Evolutionary conservation across 2,113 vertebrate genomes (phyloP).

Genomic region (Phalacrocorax aristotelis): DNA sequence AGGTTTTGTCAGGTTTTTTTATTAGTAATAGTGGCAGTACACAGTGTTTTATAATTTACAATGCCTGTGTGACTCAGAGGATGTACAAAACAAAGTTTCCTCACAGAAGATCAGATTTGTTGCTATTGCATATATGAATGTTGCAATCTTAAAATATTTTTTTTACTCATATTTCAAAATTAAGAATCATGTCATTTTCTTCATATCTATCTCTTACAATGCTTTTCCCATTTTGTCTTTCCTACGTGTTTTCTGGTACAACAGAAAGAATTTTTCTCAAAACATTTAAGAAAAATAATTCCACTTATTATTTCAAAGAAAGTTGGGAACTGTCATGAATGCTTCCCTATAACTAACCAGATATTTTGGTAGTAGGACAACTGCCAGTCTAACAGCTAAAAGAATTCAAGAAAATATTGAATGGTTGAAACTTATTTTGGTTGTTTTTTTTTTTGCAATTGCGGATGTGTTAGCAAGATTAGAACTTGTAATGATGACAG

Average conservation of each 20-base stretch:
- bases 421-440: background rate
- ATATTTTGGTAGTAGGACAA: background rate
- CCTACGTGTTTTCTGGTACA: background rate
- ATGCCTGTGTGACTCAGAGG: background rate
- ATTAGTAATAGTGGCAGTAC: accelerated
- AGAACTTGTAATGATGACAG: background rate
- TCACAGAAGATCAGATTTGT: background rate
- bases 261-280: background rate
- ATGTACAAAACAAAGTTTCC: background rate
- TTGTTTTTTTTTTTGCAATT: background rate
- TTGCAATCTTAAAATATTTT: background rate
- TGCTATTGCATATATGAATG: background rate
- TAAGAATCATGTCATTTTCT: background rate
- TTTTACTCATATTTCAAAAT: background rate
- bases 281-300: background rate
- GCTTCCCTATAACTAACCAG: background rate
- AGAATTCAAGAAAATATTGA: background rate
- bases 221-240: background rate
- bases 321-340: background rate
- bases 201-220: background rate
- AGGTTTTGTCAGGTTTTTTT: background rate
- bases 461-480: background rate
- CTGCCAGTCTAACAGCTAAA: background rate
- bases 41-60: background rate
- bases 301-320: background rate